A percentile compares a stretch with the other conserved stretches of the same genome.
Evolutionary conservation across 2,797 vertebrate genomes (phyloP).

Genomic region (Cryptoblepharus egeriae): DNA sequence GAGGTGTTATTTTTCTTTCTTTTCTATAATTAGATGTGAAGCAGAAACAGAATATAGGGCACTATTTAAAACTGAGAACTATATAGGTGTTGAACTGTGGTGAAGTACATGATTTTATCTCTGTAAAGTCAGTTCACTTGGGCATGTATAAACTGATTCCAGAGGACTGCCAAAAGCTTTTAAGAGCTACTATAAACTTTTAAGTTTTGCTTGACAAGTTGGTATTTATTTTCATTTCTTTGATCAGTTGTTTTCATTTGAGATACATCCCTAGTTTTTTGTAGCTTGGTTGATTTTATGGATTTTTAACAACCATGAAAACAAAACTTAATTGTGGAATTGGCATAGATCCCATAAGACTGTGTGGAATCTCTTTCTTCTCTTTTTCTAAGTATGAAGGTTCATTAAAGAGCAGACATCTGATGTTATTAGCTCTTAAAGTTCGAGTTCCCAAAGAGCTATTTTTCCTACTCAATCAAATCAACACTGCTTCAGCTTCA

Average conservation of each 20-base stretch:
- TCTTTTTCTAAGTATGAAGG: constrained; percentile 81
- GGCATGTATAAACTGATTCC: not conserved
- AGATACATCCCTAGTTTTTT: not conserved
- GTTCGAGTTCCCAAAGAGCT: constrained; percentile 65
- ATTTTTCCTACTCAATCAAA: constrained; percentile 75
- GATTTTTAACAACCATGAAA: not conserved
- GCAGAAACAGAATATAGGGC: not conserved
- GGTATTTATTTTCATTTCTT: constrained; percentile 6
- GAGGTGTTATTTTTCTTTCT: too few relatives aligned
- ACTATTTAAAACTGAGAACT: not conserved
- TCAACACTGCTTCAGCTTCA: constrained; percentile 81
- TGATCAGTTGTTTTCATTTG: not conserved
- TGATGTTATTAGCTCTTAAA: constrained; percentile 78
- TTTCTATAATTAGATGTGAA: not conserved
- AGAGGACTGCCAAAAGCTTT: not conserved
- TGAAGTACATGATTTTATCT: not conserved
- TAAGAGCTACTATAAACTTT: not conserved
- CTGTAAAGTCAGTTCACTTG: not conserved
- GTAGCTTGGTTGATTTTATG: constrained; percentile 2
- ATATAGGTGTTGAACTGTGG: not conserved
- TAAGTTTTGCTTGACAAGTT: constrained; percentile 1
- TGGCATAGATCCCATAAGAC: constrained; percentile 54
- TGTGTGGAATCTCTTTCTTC: constrained; percentile 73
- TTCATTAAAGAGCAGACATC: constrained; percentile 84
- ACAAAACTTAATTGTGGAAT: constrained; percentile 39